Evolutionary conservation across 2,888 invertebrate species (phyloP), one percentile per base, ranked within the genome.

Genomic region (Digitonthophagus gazella): DNA sequence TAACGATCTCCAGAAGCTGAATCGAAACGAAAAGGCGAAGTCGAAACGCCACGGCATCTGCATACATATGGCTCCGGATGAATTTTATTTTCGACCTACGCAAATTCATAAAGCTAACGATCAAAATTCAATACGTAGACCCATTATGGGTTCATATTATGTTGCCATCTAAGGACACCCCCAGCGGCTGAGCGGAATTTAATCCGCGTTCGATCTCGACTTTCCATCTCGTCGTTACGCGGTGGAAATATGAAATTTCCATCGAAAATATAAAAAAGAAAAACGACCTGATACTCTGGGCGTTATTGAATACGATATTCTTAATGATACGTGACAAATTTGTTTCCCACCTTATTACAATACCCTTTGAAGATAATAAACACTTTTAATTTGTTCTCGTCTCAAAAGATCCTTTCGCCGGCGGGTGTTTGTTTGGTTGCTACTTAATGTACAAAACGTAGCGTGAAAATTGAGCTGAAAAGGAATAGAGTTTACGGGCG

Each of bases 1-100:
- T 19, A 61, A 18, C 18, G 61, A 20, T 19, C 20, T n/a, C 15
- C 16, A 61, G 20, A 61, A 15, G 20, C n/a, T n/a, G 14, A n/a
- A 18, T 18, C 14, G 18, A 19, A 6, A 15, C 18, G 20, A 61
- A 61, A 61, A 18, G 61, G 19, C 18, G 58, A 19, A 15, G 11
- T 58, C 11, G 15, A 61, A 61, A 15, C 20, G 57, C 15, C 57
- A 3, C 57, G n/a, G 18, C 5, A 61, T 61, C 20, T 61, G n/a
- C 20, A 61, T 61, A 61, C n/a, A 61, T 61, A 61, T 61, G 20
- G 8, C 16, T 6, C 15, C 6, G 16, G 18, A 18, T 4, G 20
- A 19, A 14, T 61, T 20, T 66, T n/a, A 66, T 57, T 67, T 67
- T 15, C 64, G 56, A 15, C 22, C 58, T n/a, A n/a, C n/a, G n/a